Evolutionary conservation across 2,888 invertebrate genomes (phyloP).

Genomic region (Petrophora chlorosata): DNA sequence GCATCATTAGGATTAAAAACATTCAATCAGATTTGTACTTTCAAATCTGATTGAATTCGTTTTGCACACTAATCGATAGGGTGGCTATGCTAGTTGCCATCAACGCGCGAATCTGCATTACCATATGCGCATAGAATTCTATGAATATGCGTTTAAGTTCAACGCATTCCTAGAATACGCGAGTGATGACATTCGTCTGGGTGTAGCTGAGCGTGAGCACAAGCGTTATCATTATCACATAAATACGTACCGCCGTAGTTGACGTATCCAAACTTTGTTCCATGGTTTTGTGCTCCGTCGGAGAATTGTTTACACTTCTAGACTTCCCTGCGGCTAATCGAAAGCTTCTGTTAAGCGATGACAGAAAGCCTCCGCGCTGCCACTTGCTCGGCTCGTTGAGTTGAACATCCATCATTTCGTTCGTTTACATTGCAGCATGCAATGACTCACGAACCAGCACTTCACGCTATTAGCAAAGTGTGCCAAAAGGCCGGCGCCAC

Average conservation of each 20-base stretch:
- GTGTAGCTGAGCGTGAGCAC: background rate
- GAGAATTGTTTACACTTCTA: conserved; percentile 56
- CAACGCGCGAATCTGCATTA: too few relatives aligned
- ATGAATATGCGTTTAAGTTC: too few relatives aligned
- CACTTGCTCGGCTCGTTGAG: conserved; percentile 70
- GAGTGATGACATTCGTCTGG: background rate
- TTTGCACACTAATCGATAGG: too few relatives aligned
- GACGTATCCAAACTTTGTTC: conserved; percentile 59
- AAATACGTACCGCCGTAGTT: conserved; percentile 51
- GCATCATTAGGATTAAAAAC: too few relatives aligned
- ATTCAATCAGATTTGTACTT: too few relatives aligned
- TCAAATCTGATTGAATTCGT: too few relatives aligned
- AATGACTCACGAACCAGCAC: conserved; percentile 69
- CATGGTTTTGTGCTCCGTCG: conserved; percentile 58
- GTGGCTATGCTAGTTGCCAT: too few relatives aligned
- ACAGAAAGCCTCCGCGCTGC: conserved; percentile 77
- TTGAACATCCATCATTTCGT: conserved; percentile 75
- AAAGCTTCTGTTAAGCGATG: conserved; percentile 76
- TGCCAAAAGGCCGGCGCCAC: conserved; percentile 63
- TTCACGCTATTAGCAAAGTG: conserved; percentile 59
- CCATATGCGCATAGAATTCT: too few relatives aligned
- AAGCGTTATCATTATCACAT: conserved; percentile 15
- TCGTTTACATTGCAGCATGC: conserved; percentile 70
- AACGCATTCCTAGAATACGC: background rate
- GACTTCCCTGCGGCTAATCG: conserved; percentile 66